Conservation (phyloP, 2,888 invertebrate species). For the Pammene aurita region DNA sequence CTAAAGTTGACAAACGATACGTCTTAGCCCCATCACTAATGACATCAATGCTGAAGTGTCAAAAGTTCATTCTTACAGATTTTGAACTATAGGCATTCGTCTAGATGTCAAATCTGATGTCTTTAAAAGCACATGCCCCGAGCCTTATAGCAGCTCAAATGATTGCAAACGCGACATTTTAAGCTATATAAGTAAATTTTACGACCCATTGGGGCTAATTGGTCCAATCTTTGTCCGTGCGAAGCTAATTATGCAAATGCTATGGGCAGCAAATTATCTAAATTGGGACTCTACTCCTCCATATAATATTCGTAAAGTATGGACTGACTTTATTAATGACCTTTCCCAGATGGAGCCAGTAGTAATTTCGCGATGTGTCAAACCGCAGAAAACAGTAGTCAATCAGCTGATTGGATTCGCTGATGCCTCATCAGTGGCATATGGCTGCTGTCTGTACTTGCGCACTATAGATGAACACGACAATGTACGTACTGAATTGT, state of each 20-base stretch:
- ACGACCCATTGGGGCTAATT: slow-evolving; percentile 43
- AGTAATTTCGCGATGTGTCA: neutral
- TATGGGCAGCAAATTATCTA: slow-evolving; percentile 6
- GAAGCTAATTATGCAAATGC: slow-evolving; percentile 42
- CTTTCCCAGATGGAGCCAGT: neutral
- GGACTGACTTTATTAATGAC: slow-evolving; percentile 1
- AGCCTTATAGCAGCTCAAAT: slow-evolving; percentile 13
- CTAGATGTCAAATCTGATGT: slow-evolving; percentile 26
- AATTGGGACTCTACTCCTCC: slow-evolving; percentile 1
- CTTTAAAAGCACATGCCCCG: slow-evolving; percentile 31
- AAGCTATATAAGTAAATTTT: slow-evolving; percentile 42
- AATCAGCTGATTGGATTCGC: slow-evolving; percentile 5
- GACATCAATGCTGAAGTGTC: no score
- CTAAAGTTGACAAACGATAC: no score
- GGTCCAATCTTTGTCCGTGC: slow-evolving; percentile 40
- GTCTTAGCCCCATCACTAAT: no score
- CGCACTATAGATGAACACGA: neutral
- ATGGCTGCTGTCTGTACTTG: neutral
- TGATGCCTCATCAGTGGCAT: neutral
- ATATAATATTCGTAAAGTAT: neutral
- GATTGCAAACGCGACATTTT: slow-evolving; percentile 42
- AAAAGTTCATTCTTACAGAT: no score
- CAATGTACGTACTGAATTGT: neutral
- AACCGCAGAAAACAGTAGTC: neutral
- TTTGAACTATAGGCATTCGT: no score